A percentile compares a stretch with the other conserved stretches of the same genome.
phyloP scores from a whole-genome alignment of 1,140 invertebrate genomes.

The Drosophila suzukii region DNA sequence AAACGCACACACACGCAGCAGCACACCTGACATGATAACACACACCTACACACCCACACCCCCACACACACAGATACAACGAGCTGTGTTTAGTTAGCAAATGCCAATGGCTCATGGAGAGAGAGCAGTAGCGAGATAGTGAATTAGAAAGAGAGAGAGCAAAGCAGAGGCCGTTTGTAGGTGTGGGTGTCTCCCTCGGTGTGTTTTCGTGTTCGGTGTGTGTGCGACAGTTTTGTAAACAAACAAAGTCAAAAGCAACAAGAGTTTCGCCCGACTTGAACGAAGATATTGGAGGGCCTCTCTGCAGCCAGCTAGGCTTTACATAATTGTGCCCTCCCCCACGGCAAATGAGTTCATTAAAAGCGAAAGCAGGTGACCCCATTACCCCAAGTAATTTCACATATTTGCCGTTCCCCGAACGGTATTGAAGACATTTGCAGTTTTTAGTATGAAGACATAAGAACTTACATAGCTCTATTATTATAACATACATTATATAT shows the following conservation, averaged over 20 bases:
- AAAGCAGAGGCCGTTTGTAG: not conserved
- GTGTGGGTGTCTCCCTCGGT: not conserved
- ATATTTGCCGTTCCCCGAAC: not conserved
- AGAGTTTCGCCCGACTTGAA: constrained; percentile 27
- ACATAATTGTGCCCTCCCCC: constrained; percentile 28
- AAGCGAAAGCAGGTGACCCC: constrained; percentile 29
- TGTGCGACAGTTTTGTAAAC: constrained; percentile 65
- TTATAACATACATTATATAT: no score
- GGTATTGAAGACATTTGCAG: not conserved
- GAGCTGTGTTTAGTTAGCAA: constrained; percentile 72
- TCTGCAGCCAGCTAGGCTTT: constrained; percentile 27
- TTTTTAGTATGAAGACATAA: no score
- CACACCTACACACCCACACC: constrained; percentile 21
- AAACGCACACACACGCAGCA: constrained; percentile 21
- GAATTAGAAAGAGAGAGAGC: not conserved
- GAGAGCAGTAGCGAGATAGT: not conserved
- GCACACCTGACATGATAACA: constrained; percentile 51
- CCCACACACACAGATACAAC: constrained; percentile 3
- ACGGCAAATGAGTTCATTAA: constrained; percentile 26
- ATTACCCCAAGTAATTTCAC: constrained; percentile 14
- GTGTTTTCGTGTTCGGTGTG: not conserved
- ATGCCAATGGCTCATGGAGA: constrained; percentile 63
- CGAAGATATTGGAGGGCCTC: constrained; percentile 37
- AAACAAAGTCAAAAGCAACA: constrained; percentile 53
- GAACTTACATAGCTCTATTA: not conserved